A percentile compares a stretch with the other conserved stretches of the same genome.
Conservation (phyloP, 1,140 invertebrate species). For the Platyscapa corneri region DNA sequence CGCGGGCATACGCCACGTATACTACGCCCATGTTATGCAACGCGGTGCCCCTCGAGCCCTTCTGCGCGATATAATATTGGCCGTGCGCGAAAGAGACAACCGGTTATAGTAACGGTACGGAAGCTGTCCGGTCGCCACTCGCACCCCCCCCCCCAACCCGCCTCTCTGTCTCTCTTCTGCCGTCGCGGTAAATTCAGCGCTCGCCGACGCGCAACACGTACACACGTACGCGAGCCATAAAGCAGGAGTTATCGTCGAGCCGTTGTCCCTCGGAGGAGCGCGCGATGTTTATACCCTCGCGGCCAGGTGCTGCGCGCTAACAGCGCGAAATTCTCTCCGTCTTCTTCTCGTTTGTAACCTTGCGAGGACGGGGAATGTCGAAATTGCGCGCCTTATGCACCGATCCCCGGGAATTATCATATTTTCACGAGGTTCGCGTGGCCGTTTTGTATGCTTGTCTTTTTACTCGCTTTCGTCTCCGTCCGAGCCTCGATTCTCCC, state of each 20-base stretch:
- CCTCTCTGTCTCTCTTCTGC: constrained; percentile 33
- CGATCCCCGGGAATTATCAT: constrained; percentile 35
- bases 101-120: constrained; percentile 57
- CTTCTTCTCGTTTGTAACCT: not conserved
- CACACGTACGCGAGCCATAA: constrained; percentile 55
- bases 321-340: not conserved
- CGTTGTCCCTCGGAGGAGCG: constrained; percentile 53
- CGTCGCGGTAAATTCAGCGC: constrained; percentile 58
- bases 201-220: constrained; percentile 33
- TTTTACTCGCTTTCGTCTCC: not conserved
- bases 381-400: constrained; percentile 22
- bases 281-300: not conserved
- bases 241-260: constrained; percentile 61
- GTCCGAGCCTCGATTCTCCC: not conserved
- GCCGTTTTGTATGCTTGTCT: not conserved
- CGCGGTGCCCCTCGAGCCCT: not conserved
- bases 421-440: constrained; percentile 22
- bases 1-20: not conserved
- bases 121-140: constrained; percentile 51
- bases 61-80: constrained; percentile 44
- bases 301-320: not conserved
- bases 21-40: constrained; percentile 35
- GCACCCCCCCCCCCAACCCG: not conserved
- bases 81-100: constrained; percentile 46
- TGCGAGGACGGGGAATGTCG: not conserved